These are phyloP conservation scores for Drosophila villosipedis DNA, from an alignment of 2,888 invertebrate genomes.

Conservation along the genomic window DNA sequence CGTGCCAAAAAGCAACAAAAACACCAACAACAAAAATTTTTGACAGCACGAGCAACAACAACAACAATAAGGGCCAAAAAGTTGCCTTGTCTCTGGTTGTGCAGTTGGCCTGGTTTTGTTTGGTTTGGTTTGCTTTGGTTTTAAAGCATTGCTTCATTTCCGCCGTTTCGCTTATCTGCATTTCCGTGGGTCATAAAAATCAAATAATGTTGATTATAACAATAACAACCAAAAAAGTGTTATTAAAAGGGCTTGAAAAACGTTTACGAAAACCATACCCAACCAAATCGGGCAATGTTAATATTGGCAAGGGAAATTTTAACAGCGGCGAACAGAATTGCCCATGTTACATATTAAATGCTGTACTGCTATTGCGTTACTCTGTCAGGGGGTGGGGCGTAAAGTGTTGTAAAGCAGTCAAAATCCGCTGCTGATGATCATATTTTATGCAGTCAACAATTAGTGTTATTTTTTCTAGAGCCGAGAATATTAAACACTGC, in stretches of 20 bases:
- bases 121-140: conserved; percentile 14
- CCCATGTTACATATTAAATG: conserved; percentile 8
- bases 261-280: conserved; percentile 8
- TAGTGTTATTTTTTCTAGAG: not conserved
- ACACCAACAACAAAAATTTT: conserved; percentile 18
- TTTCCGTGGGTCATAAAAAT: conserved; percentile 58
- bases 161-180: conserved; percentile 58
- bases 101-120: conserved; percentile 39
- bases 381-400: not conserved
- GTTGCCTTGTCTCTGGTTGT: conserved; percentile 29
- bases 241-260: conserved; percentile 24
- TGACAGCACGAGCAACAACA: conserved; percentile 12
- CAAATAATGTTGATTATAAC: conserved; percentile 53
- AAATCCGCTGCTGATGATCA: not conserved
- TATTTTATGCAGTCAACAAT: not conserved
- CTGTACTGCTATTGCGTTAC: not conserved
- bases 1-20: conserved; percentile 45
- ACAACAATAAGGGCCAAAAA: conserved; percentile 42
- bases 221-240: conserved; percentile 12
- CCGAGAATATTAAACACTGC: not conserved
- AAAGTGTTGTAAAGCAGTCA: not conserved
- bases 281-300: conserved; percentile 15
- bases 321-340: conserved; percentile 32
- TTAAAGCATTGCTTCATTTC: conserved; percentile 54
- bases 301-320: conserved; percentile 47